phyloP scores from a whole-genome alignment of 2,888 invertebrate species.

The Leucophenga maculata region DNA sequence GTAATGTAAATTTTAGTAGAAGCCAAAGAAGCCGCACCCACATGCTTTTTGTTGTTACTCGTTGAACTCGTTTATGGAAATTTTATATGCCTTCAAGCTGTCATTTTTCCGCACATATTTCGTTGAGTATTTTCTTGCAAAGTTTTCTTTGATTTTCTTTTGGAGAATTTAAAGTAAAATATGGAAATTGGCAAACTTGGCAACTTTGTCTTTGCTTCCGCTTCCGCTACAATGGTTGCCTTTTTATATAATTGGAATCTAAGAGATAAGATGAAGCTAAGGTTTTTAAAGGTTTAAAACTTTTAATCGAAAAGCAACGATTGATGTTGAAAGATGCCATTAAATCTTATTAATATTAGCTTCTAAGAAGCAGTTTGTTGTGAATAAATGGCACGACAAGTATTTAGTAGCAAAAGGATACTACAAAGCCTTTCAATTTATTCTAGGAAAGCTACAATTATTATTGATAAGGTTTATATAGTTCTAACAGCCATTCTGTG shows the following conservation, averaged over 20 bases:
- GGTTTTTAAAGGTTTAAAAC: too few relatives aligned
- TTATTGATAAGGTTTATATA: too few relatives aligned
- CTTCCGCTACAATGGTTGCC: neutral
- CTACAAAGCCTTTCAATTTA: too few relatives aligned
- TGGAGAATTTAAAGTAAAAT: neutral
- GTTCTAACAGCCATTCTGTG: too few relatives aligned
- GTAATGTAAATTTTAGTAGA: conserved; percentile 17
- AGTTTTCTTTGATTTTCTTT: conserved; percentile 6
- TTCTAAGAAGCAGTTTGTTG: too few relatives aligned
- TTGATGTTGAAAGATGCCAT: too few relatives aligned
- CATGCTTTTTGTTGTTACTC: neutral
- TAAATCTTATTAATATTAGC: too few relatives aligned
- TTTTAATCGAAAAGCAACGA: too few relatives aligned
- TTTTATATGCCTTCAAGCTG: conserved; percentile 43
- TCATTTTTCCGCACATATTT: conserved; percentile 36
- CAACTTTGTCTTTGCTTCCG: neutral
- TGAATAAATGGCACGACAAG: too few relatives aligned
- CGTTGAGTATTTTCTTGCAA: neutral
- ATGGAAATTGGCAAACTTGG: conserved; percentile 23
- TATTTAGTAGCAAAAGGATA: too few relatives aligned
- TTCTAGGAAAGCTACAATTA: too few relatives aligned
- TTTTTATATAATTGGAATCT: conserved; percentile 5
- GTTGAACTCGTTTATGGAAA: conserved; percentile 36
- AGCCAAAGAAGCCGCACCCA: conserved; percentile 19
- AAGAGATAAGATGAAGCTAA: too few relatives aligned